Percentiles rank a stretch among this genome's conserved stretches.
These are phyloP conservation scores for Chalcis sispes DNA, from an alignment of 2,888 invertebrate species.

Conservation along the genomic window DNA sequence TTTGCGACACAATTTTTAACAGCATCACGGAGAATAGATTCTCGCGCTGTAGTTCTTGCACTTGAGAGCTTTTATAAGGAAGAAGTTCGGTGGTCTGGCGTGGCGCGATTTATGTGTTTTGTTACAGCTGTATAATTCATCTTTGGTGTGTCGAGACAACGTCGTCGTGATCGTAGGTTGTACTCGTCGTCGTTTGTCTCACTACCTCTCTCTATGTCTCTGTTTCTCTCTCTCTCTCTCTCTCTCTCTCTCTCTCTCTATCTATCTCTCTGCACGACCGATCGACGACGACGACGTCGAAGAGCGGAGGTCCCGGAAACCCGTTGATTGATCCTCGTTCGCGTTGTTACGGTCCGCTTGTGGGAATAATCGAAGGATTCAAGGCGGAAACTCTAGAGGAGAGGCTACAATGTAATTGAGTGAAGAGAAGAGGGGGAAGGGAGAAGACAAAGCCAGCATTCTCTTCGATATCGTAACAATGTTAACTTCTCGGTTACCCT, in stretches of 20 bases:
- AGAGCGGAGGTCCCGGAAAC: constrained; percentile 53
- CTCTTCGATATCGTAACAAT: constrained; percentile 22
- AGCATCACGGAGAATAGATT: too few species aligned
- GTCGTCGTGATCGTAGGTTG: constrained; percentile 11
- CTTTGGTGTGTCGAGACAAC: constrained; percentile 8
- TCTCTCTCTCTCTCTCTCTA: constrained; percentile 13
- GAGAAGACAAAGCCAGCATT: neutral
- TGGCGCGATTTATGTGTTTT: constrained; percentile 35
- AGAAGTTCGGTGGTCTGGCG: too few species aligned
- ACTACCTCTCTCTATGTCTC: constrained; percentile 4
- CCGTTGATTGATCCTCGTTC: constrained; percentile 61
- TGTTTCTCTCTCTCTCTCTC: constrained; percentile 14
- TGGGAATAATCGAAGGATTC: constrained; percentile 65
- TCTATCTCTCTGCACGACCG: neutral
- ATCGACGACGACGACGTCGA: neutral
- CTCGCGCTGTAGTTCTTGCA: too few species aligned
- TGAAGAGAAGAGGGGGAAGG: neutral
- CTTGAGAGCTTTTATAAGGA: too few species aligned
- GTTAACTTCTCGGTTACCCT: constrained; percentile 31
- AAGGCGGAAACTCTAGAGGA: constrained; percentile 62
- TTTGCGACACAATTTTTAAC: too few species aligned
- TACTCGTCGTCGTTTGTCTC: constrained; percentile 12
- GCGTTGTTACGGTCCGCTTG: constrained; percentile 64
- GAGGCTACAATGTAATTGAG: neutral
- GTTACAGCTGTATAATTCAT: constrained; percentile 36